A percentile compares a stretch with the other conserved stretches of the same genome.
Evolutionary conservation across 2,113 vertebrate species (phyloP).

Genomic region (Petaurus breviceps): DNA sequence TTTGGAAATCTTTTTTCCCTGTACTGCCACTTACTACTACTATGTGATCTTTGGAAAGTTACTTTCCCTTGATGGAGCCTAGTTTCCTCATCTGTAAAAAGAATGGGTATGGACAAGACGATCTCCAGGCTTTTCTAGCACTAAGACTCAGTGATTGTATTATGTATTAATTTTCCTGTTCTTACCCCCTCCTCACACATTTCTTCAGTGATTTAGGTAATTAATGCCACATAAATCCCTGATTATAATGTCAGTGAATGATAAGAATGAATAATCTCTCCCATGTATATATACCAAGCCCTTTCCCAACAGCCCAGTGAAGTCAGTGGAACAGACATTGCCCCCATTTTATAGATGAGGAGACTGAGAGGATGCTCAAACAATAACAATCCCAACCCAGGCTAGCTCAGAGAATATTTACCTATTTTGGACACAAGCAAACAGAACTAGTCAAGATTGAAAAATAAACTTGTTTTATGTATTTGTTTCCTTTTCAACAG

Average conservation of each 20-base stretch:
- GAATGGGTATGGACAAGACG: background rate
- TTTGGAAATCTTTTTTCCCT: background rate
- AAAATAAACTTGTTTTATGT: conserved; percentile 5
- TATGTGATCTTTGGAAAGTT: background rate
- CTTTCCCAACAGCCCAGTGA: background rate
- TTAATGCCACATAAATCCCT: background rate
- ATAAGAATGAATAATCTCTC: background rate
- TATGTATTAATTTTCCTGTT: background rate
- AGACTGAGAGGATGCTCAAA: background rate
- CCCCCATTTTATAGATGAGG: background rate
- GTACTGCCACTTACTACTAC: background rate
- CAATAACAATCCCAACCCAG: background rate
- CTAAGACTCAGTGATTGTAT: background rate
- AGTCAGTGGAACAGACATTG: background rate
- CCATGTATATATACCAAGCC: background rate
- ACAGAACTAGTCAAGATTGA: background rate
- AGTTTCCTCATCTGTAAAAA: background rate
- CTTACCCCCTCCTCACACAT: background rate
- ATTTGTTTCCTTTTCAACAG: conserved; percentile 81
- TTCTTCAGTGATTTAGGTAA: background rate
- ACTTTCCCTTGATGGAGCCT: background rate
- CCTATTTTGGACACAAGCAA: background rate
- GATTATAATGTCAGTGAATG: background rate
- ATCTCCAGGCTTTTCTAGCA: background rate
- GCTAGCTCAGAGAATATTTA: background rate